Conservation (phyloP, 1,140 invertebrate species). For the Coenobita brevimanus region DNA sequence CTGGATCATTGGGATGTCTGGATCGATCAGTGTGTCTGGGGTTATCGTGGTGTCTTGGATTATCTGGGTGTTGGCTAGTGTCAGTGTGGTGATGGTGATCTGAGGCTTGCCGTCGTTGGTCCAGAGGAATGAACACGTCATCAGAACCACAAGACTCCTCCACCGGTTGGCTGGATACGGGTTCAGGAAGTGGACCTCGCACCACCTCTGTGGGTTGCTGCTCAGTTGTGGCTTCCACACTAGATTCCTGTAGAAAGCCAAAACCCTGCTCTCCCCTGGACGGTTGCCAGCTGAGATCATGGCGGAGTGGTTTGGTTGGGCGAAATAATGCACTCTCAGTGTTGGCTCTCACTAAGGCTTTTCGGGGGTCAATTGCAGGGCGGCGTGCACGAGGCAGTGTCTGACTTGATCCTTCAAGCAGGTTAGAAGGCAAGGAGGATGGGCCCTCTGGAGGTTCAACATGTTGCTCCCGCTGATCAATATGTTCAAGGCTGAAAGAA, state of each 20-base stretch:
- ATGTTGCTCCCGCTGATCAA: conserved; percentile 29
- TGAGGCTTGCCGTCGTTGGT: conserved; percentile 34
- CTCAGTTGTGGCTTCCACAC: conserved; percentile 28
- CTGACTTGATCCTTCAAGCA: conserved; percentile 49
- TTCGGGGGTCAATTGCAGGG: conserved; percentile 18
- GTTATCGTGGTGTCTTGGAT: background rate
- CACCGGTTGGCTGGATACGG: conserved; percentile 13
- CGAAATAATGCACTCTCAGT: conserved; percentile 51
- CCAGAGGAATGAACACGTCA: conserved; percentile 54
- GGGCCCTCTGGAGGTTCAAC: background rate
- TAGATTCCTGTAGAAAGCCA: conserved; percentile 34
- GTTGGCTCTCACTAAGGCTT: conserved; percentile 47
- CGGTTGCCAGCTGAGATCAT: conserved; percentile 42
- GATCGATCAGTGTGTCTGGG: background rate
- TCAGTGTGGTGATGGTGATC: background rate
- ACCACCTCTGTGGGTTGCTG: conserved; percentile 23
- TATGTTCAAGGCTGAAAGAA: conserved; percentile 59
- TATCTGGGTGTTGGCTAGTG: background rate
- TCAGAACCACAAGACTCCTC: conserved; percentile 44
- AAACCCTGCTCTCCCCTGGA: conserved; percentile 49
- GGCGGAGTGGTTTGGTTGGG: conserved; percentile 9
- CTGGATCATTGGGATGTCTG: too few species aligned
- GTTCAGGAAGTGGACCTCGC: conserved; percentile 24
- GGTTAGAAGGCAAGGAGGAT: conserved; percentile 1
- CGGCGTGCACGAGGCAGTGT: conserved; percentile 51